These are phyloP conservation scores for Phalacrocorax aristotelis DNA, from an alignment of 2,113 vertebrate species.

Conservation along the genomic window DNA sequence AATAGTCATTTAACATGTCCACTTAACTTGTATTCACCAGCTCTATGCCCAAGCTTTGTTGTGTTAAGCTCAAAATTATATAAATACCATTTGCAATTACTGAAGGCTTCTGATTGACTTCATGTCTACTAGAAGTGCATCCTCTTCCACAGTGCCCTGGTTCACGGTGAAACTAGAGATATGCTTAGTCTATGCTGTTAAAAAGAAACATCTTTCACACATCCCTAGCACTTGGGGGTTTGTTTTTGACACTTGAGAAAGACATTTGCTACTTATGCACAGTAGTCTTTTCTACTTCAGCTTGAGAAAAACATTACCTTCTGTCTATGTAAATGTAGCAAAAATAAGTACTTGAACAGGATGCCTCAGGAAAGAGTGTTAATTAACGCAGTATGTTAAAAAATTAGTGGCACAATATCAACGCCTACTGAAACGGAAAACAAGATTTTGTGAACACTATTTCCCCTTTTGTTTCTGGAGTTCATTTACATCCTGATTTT, in stretches of 20 bases:
- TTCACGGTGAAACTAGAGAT: background rate
- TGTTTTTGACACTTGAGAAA: slow-evolving; percentile 33
- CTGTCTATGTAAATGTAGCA: slow-evolving; percentile 25
- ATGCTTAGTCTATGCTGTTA: background rate
- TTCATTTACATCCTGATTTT: slow-evolving; percentile 23
- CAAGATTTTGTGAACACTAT: background rate
- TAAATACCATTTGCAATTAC: background rate
- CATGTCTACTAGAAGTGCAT: background rate
- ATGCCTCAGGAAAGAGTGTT: slow-evolving; percentile 31
- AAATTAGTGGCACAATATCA: slow-evolving; percentile 32
- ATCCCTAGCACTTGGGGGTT: background rate
- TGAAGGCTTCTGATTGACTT: background rate
- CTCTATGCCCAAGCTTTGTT: background rate
- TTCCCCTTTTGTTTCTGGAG: background rate
- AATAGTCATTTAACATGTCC: background rate
- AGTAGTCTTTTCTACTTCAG: slow-evolving; percentile 39
- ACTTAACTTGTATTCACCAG: background rate
- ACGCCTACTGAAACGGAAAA: background rate
- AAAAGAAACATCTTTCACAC: slow-evolving; percentile 18
- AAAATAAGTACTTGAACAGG: slow-evolving; percentile 43
- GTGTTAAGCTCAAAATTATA: background rate
- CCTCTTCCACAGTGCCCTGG: background rate
- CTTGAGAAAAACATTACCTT: slow-evolving; percentile 31
- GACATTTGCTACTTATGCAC: slow-evolving; percentile 34
- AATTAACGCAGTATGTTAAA: slow-evolving; percentile 46